phyloP scores from a whole-genome alignment of 1,140 invertebrate genomes.

The Eueides isabella region DNA sequence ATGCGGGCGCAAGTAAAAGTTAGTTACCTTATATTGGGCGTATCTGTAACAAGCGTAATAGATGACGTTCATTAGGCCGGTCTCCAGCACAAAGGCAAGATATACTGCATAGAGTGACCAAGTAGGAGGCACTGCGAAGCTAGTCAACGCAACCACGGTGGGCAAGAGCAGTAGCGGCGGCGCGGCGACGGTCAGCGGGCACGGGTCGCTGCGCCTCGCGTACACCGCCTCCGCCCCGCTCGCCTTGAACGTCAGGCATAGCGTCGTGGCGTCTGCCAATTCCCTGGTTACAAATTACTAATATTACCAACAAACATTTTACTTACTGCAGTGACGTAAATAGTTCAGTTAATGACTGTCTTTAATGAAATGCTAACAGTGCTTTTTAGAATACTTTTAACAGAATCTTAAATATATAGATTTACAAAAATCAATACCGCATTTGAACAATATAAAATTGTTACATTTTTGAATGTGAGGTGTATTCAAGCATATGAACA shows the following conservation, averaged over 20 bases:
- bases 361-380: not conserved
- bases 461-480: not conserved
- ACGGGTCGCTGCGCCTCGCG: conserved; percentile 78
- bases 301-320: not conserved
- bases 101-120: conserved; percentile 62
- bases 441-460: not conserved
- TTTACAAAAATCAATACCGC: not conserved
- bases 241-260: conserved; percentile 86
- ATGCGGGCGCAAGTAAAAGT: no score
- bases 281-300: conserved; percentile 77
- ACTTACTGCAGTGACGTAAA: not conserved
- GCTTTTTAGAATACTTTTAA: not conserved
- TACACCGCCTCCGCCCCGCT: conserved; percentile 85
- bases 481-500: conserved; percentile 27
- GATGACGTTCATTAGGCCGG: conserved; percentile 60
- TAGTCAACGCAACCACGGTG: conserved; percentile 54
- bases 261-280: conserved; percentile 86
- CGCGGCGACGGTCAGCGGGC: conserved; percentile 83
- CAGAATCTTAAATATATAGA: not conserved
- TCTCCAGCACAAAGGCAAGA: conserved; percentile 62
- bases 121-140: conserved; percentile 60
- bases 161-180: conserved; percentile 77
- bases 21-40: conserved; percentile 59
- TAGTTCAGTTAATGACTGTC: not conserved
- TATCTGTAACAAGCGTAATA: conserved; percentile 66